A percentile compares a stretch with the other conserved stretches of the same genome.
Evolutionary conservation across 2,888 invertebrate genomes (phyloP).

Genomic region (Oscheius sp.): DNA sequence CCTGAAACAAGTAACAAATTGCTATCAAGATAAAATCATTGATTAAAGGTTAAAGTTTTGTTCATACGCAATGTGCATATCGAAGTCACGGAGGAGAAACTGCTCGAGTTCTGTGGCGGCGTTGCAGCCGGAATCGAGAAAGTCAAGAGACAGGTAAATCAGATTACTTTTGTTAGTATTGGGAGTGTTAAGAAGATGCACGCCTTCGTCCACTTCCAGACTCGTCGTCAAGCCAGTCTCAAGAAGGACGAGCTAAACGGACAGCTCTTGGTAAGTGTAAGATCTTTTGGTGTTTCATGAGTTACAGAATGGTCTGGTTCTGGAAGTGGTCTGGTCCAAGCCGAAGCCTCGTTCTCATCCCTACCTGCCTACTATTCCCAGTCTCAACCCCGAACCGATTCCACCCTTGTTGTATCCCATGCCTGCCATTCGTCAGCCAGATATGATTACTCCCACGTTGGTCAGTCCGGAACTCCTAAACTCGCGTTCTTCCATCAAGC

Average conservation of each 20-base stretch:
- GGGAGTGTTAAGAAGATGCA: slow-evolving; percentile 9
- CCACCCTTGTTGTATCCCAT: not conserved
- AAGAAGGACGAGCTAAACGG: slow-evolving; percentile 22
- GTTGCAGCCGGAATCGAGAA: slow-evolving; percentile 22
- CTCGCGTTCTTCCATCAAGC: not conserved
- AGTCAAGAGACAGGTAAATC: slow-evolving; percentile 17
- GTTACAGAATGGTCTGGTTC: slow-evolving; percentile 18
- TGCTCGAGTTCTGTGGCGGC: slow-evolving; percentile 24
- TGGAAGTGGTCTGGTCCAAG: slow-evolving; percentile 35
- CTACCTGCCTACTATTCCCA: not conserved
- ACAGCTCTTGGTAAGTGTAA: not conserved
- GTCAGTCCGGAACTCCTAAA: slow-evolving; percentile 1
- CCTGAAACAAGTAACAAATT: slow-evolving; percentile 24
- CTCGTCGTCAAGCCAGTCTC: not conserved
- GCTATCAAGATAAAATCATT: too few species aligned
- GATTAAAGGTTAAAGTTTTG: slow-evolving; percentile 20
- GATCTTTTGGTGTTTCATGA: too few species aligned
- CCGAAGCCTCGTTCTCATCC: slow-evolving; percentile 22
- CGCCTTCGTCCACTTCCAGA: slow-evolving; percentile 35
- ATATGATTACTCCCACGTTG: not conserved
- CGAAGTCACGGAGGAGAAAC: slow-evolving; percentile 27
- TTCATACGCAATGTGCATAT: slow-evolving; percentile 32
- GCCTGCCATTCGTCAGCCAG: slow-evolving; percentile 5
- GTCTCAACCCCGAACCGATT: not conserved
- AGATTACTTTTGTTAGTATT: too few species aligned